Evolutionary conservation across 2,888 invertebrate species (phyloP), one percentile per base, ranked within the genome.

Genomic region (Malthinus seriepunctatus): DNA sequence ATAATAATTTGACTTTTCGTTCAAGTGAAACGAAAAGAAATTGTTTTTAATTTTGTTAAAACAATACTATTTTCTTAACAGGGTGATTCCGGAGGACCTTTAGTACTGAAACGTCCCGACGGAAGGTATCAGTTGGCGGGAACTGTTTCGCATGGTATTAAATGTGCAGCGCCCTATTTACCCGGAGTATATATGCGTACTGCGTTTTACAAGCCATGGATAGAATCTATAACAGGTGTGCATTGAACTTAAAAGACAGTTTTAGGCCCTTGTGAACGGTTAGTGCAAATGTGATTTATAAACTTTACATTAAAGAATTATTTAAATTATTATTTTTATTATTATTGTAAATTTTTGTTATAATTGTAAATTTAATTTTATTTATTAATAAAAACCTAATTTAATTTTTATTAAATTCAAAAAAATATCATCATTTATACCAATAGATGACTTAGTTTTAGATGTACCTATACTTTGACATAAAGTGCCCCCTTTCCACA

Each of bases 171-270:
- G 3, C 94, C 95, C 0, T 94, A 92, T 79, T 80, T 95, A 23
- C 95, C 95, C 0, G 95, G 95, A 8, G 94, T 95, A 34, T 95
- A 95, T 78, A 95, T 95, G 95, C 83, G 94, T 68, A 95, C 95
- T 62, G 90, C 93, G 0, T 94, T 83, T 79, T 95, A 93, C 78
- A 94, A 93, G 72, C 92, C 93, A 1, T 95, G 95, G 95, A 83
- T 95, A 59, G 88, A 88, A 74, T 89, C 88, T 69, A 88, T 94
- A 70, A 93, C 92, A n/a, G 91, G 91, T 35, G 86, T 91, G 4
- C 84, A 84, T 72, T 86, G 80, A 76, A 54, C 3, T 33, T 47
- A 42, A 42, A 14, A 12, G 48, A 51, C 9, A 42, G 12, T 23
- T 32, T n/a, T 31, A 23, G 9, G 39, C 39, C 15, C 23, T 23